Conservation (phyloP, 92 coral and sea anemone species). For the Virgularia gustaviana region DNA sequence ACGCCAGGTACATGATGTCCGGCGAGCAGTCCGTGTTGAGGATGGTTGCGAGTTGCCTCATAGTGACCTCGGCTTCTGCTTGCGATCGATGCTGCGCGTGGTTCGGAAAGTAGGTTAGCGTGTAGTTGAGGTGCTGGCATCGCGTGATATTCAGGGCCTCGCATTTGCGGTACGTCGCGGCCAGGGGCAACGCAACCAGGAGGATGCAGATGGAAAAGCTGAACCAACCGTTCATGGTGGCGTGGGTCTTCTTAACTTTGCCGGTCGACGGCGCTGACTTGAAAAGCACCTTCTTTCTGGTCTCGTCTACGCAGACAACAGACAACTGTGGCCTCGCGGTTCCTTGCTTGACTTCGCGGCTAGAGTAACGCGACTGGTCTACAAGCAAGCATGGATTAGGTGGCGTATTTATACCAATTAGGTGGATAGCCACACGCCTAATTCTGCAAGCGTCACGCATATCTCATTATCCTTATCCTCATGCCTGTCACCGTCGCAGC, state of each 20-base stretch:
- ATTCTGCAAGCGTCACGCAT: too few species aligned
- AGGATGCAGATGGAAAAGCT: not conserved
- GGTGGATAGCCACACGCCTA: too few species aligned
- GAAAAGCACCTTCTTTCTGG: too few species aligned
- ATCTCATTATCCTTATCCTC: too few species aligned
- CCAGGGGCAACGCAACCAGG: not conserved
- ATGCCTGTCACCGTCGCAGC: too few species aligned
- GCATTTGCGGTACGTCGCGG: not conserved
- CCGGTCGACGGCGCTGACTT: too few species aligned
- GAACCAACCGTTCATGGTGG: not conserved
- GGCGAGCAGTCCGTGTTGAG: constrained; percentile 20
- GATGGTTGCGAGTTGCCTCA: not conserved
- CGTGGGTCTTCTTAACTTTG: too few species aligned
- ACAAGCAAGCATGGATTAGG: too few species aligned
- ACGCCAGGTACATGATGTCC: constrained; percentile 1
- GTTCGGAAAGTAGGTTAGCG: constrained; percentile 20
- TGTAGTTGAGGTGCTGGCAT: constrained; percentile 17
- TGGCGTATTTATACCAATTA: too few species aligned
- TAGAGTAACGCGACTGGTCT: too few species aligned
- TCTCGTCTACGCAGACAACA: not conserved
- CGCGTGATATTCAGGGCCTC: constrained; percentile 9
- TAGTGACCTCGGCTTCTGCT: not conserved
- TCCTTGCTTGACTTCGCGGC: not conserved
- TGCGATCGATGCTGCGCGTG: constrained; percentile 12
- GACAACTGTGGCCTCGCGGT: not conserved